Evolutionary conservation across 2,797 vertebrate genomes (phyloP).

Genomic region (Poeciliopsis presidionis): DNA sequence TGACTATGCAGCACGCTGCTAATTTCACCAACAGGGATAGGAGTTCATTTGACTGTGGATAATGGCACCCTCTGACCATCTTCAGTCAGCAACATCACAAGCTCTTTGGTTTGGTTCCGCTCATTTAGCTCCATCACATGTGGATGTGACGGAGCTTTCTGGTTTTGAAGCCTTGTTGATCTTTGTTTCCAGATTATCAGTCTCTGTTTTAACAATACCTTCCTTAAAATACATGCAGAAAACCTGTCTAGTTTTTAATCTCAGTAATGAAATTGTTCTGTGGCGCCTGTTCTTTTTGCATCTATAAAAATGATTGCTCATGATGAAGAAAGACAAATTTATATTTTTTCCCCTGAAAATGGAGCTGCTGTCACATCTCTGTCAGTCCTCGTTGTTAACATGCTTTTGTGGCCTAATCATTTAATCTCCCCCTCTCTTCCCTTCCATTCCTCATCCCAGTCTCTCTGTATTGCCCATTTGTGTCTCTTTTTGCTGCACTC

Average conservation of each 20-base stretch:
- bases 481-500: conserved; percentile 43
- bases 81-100: no score
- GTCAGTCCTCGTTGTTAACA: background rate
- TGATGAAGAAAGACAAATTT: background rate
- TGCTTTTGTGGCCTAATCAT: conserved; percentile 39
- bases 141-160: background rate
- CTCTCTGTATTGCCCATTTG: conserved; percentile 20
- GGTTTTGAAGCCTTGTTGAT: background rate
- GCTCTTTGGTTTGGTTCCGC: no score
- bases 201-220: background rate
- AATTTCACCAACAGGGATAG: no score
- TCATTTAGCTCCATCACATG: no score
- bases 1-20: no score
- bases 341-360: conserved; percentile 4
- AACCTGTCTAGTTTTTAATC: background rate
- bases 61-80: no score
- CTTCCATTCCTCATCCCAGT: conserved; percentile 9
- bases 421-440: conserved; percentile 20
- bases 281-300: background rate
- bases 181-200: background rate
- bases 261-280: background rate
- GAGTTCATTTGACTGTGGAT: no score
- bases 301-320: background rate
- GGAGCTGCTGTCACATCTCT: conserved; percentile 29
- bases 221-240: background rate